Percentiles rank a stretch among this genome's conserved stretches.
Evolutionary conservation across 37 sponge, comb jelly and placozoan genomes (phyloP).

Genomic region (Beroe forskalii): DNA sequence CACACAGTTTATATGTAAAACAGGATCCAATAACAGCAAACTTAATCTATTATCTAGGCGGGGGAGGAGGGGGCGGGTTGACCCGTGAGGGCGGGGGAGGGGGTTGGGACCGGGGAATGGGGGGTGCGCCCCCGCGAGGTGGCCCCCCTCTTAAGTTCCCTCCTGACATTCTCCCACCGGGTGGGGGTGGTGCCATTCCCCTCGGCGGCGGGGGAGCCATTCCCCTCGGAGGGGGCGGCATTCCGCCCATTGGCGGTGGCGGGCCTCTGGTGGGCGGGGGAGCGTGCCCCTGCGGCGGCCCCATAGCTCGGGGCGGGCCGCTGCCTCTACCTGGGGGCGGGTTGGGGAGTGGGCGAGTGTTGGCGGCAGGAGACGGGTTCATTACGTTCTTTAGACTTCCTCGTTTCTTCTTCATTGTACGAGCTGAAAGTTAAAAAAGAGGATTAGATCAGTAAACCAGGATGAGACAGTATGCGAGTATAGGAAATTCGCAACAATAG

Average conservation of each 20-base stretch:
- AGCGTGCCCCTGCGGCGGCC: neutral
- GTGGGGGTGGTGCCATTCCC: conserved; percentile 11
- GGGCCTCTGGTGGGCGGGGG: neutral
- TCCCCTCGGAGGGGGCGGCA: neutral
- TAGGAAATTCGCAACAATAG: too few species aligned
- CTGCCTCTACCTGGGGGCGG: conserved; percentile 1
- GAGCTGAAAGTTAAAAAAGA: too few species aligned
- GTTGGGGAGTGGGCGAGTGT: neutral
- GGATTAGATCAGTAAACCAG: too few species aligned
- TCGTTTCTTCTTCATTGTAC: neutral
- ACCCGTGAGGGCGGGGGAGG: conserved; percentile 21
- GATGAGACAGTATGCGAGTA: too few species aligned
- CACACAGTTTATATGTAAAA: too few species aligned
- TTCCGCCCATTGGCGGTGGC: neutral
- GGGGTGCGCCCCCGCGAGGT: conserved; percentile 20
- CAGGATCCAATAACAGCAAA: too few species aligned
- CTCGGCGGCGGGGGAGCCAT: neutral
- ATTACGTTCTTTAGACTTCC: neutral
- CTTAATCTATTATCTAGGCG: neutral
- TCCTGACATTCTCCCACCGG: neutral
- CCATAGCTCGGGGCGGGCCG: neutral
- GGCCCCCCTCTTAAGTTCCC: neutral
- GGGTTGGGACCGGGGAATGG: conserved; percentile 11
- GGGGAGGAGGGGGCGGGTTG: conserved; percentile 41
- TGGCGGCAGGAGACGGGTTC: neutral